Percentiles rank a stretch among this genome's conserved stretches.
phyloP scores from a whole-genome alignment of 37 sponge, comb jelly and placozoan genomes.

The Geodia barretti region DNA sequence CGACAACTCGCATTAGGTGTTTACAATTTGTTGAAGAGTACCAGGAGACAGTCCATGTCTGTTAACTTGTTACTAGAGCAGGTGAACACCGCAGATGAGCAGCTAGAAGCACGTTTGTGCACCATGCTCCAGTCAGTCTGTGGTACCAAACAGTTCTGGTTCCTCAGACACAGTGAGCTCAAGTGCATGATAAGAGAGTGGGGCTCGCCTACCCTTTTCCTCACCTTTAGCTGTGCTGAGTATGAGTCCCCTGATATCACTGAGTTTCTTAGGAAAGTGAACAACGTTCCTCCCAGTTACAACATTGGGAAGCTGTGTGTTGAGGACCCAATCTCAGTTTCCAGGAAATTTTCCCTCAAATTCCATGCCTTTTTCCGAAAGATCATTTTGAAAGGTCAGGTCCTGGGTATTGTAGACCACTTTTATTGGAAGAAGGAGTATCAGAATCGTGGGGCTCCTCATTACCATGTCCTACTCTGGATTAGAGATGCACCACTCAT shows the following conservation, averaged over 20 bases:
- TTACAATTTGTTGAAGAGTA: slow-evolving; percentile 47
- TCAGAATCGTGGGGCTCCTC: slow-evolving; percentile 47
- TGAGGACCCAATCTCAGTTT: slow-evolving; percentile 58
- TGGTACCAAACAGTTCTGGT: slow-evolving; percentile 63
- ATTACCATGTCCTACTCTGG: slow-evolving; percentile 57
- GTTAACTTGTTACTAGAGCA: background rate
- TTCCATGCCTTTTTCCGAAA: too few relatives aligned
- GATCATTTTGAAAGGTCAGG: slow-evolving; percentile 32
- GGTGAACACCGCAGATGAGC: slow-evolving; percentile 22
- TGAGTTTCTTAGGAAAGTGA: slow-evolving; percentile 41
- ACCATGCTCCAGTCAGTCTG: slow-evolving; percentile 47
- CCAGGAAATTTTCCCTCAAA: slow-evolving; percentile 42
- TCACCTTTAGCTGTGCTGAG: too few relatives aligned
- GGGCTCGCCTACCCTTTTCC: too few relatives aligned
- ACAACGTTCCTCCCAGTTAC: slow-evolving; percentile 10
- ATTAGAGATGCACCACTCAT: slow-evolving; percentile 49
- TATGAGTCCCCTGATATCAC: too few relatives aligned
- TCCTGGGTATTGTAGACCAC: slow-evolving; percentile 48
- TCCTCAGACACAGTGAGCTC: slow-evolving; percentile 30
- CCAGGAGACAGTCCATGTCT: background rate
- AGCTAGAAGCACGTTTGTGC: slow-evolving; percentile 3
- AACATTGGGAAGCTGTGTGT: slow-evolving; percentile 51
- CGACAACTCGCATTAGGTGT: slow-evolving; percentile 35
- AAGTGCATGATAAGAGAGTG: slow-evolving; percentile 57
- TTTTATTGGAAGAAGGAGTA: slow-evolving; percentile 42